Evolutionary conservation across 2,797 vertebrate species (phyloP), one percentile per base, ranked within the genome.

Genomic region (Epinephelus malabaricus): DNA sequence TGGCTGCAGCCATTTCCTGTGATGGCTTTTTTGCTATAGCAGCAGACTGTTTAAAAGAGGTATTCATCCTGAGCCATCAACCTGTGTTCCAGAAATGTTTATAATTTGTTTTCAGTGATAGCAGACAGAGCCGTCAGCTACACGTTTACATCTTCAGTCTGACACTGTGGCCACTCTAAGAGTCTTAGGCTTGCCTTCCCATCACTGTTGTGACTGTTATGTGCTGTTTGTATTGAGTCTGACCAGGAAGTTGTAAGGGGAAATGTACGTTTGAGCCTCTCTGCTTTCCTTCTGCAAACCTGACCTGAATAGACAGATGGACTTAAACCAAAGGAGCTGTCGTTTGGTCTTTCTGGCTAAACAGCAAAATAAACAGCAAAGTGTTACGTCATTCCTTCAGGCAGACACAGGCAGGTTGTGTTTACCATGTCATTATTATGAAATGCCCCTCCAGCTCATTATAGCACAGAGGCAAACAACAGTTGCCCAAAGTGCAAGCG

Each of bases 351-450:
- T 23, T n/a, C 12, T 18, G 40, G 34, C 30, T 55, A 76, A 60
- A 14, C 15, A 34, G 30, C 49, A 66, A 5, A 46, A 13, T 14
- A 46, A 46, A 6, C 53, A 45, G 60, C 27, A 59, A 51, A 40
- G 27, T 27, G 34, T 64, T 14, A 51, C 34, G 27, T 65, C 23
- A 7, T 72, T 60, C 58, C 49, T 58, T 46, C 6, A 58, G 12
- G 59, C 76, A 65, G 54, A 72, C 19, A 47, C 21, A 75, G 25
- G 59, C 53, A 67, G 17, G 17, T 50, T 40, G 17, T 73, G 54
- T 86, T 84, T 77, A 55, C 10, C 12, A 12, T 78, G 47, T 40
- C 76, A 69, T 80, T 67, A 66, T 46, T 74, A 45, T 77, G 53
- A 81, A 83, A 82, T 43, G 50, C 10, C 6, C 71, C 50, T 61